Base-by-base conservation (phyloP, 2,888 invertebrate genomes). In the Scaptodrosophila latifasciaeformis region DNA sequence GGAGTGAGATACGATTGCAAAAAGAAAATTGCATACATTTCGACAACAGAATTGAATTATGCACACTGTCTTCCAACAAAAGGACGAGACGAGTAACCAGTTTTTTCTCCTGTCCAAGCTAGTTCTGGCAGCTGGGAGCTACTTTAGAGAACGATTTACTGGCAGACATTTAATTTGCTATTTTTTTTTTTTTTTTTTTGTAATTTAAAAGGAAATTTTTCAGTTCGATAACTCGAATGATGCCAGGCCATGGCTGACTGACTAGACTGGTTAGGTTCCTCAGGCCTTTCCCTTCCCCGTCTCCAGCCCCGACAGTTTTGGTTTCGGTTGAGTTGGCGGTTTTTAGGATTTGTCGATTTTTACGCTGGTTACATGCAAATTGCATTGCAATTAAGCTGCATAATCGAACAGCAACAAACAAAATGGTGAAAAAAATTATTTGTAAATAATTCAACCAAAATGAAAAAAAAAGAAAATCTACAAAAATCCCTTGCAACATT, bases 211-310 rank as follows among this genome's bases (percentile, higher is more conserved):
- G 74, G 80, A 74, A 65, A 72, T 70, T 70, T 75, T 77, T 76
- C 80, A 75, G 77, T 79, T 75, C 80, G 66, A 79, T 79, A 79
- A 72, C 61, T 75, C 65, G 70, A 76, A 72, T 75, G 77, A 74
- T 74, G 77, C 62, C 63, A 65, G 52, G 49, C 45, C 68, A 62
- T 48, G 59, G 54, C 60, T 54, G 57, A 55, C 58, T 59, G 77
- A 58, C 43, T 47, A 27, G 29, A 45, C 49, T 40, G 35, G 39
- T 43, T 59, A n/a, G n/a, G n/a, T n/a, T n/a, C n/a, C n/a, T n/a
- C n/a, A n/a, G n/a, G n/a, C n/a, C n/a, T n/a, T n/a, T n/a, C n/a
- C n/a, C n/a, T n/a, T n/a, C n/a, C n/a, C n/a, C n/a, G n/a, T n/a
- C n/a, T n/a, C n/a, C n/a, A n/a, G n/a, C n/a, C n/a, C 37, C 24